phyloP scores from a whole-genome alignment of 1,140 invertebrate genomes.

The Drosophila nikananu region DNA sequence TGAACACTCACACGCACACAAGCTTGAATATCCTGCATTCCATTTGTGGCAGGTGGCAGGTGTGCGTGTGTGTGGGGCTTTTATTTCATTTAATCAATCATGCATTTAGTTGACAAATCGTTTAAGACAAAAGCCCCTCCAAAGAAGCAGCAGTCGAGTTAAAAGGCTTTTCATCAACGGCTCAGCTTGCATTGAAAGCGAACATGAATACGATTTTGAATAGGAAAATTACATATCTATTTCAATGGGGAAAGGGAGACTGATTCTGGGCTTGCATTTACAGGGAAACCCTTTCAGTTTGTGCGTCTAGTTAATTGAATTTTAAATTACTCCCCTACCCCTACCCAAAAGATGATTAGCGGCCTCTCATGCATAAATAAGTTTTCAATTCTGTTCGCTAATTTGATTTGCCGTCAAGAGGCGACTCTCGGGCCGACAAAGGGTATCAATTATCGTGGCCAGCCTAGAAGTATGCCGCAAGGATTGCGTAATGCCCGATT shows the following conservation, averaged over 20 bases:
- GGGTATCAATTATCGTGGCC: slow-evolving; percentile 44
- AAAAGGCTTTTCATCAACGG: slow-evolving; percentile 53
- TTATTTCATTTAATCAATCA: slow-evolving; percentile 79
- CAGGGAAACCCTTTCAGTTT: slow-evolving; percentile 19
- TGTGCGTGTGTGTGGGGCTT: slow-evolving; percentile 38
- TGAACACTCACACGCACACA: slow-evolving; percentile 59
- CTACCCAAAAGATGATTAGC: slow-evolving; percentile 61
- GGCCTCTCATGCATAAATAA: slow-evolving; percentile 78
- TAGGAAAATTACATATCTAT: slow-evolving; percentile 1
- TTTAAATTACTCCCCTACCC: slow-evolving; percentile 68
- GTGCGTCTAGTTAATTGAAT: slow-evolving; percentile 76
- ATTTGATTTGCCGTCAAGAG: slow-evolving; percentile 68
- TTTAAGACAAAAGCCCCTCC: slow-evolving; percentile 62
- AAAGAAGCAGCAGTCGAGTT: slow-evolving; percentile 26
- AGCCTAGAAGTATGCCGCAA: slow-evolving; percentile 39
- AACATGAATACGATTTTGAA: slow-evolving; percentile 23
- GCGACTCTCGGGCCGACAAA: slow-evolving; percentile 6
- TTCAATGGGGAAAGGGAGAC: background rate
- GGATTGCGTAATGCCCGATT: slow-evolving; percentile 79
- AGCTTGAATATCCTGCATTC: slow-evolving; percentile 50
- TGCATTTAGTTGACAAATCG: slow-evolving; percentile 69
- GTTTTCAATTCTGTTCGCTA: slow-evolving; percentile 79
- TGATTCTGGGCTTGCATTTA: background rate
- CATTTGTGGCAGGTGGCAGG: slow-evolving; percentile 38
- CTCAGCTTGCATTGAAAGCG: slow-evolving; percentile 20